These are phyloP conservation scores for Elegia similella DNA, from an alignment of 2,888 invertebrate species.

Conservation along the genomic window DNA sequence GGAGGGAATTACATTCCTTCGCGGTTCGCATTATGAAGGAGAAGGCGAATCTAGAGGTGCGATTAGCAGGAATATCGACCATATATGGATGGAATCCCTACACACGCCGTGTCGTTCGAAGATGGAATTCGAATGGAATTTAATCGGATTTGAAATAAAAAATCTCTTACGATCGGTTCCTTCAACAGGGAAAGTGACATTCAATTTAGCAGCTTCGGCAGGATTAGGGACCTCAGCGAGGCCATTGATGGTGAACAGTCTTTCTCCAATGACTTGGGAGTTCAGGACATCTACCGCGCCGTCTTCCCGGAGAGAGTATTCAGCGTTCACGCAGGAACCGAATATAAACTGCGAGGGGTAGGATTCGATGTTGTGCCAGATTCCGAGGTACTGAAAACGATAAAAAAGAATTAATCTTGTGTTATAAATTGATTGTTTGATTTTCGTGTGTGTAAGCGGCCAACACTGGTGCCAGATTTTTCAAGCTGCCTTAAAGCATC, in stretches of 20 bases:
- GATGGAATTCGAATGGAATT: too few relatives aligned
- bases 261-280: slow-evolving; percentile 65
- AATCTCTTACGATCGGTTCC: slow-evolving; percentile 59
- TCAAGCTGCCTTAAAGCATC: too few relatives aligned
- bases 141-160: not conserved
- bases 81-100: too few relatives aligned
- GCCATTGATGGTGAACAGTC: slow-evolving; percentile 75
- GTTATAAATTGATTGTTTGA: too few relatives aligned
- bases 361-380: slow-evolving; percentile 59
- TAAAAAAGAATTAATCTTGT: too few relatives aligned
- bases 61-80: too few relatives aligned
- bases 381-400: slow-evolving; percentile 50
- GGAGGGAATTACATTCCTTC: too few relatives aligned
- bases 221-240: slow-evolving; percentile 54
- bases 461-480: too few relatives aligned
- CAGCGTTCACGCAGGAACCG: slow-evolving; percentile 57
- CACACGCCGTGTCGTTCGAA: too few relatives aligned
- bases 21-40: too few relatives aligned
- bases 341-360: slow-evolving; percentile 52
- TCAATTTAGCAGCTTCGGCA: slow-evolving; percentile 76
- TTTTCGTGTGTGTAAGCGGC: too few relatives aligned
- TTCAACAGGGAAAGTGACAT: slow-evolving; percentile 79
- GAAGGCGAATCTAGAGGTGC: too few relatives aligned
- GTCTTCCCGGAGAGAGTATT: slow-evolving; percentile 40
- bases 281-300: slow-evolving; percentile 50